phyloP scores from a whole-genome alignment of 2,113 vertebrate genomes.

The Sorex araneus region DNA sequence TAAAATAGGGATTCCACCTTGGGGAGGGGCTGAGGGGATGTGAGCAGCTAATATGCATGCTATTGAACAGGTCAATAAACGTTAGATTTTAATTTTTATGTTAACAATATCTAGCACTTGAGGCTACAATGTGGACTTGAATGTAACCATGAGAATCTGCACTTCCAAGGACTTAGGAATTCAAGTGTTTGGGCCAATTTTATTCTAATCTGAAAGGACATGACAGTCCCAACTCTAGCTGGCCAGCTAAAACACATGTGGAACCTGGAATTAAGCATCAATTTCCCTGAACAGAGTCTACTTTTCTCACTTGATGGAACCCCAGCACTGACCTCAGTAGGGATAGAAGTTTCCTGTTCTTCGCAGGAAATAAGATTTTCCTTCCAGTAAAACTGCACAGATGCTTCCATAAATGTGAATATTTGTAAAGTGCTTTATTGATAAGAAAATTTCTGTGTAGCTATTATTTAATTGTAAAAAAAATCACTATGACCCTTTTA shows the following conservation, averaged over 20 bases:
- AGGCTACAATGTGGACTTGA: background rate
- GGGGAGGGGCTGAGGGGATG: background rate
- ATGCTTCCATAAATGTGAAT: background rate
- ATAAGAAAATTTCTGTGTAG: background rate
- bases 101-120: background rate
- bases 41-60: background rate
- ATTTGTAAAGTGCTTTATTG: conserved; percentile 40
- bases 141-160: background rate
- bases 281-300: background rate
- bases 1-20: background rate
- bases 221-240: background rate
- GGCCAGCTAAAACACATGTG: background rate
- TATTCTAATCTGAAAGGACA: conserved; percentile 11
- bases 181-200: background rate
- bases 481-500: background rate
- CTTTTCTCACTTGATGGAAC: background rate
- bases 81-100: background rate
- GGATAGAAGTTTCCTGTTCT: background rate
- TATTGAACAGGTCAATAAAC: background rate
- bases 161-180: background rate
- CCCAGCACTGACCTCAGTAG: background rate
- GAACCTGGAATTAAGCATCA: background rate
- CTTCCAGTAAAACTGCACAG: background rate
- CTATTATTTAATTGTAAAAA: background rate
- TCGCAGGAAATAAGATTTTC: too few relatives aligned